A percentile compares a stretch with the other conserved stretches of the same genome.
phyloP scores from a whole-genome alignment of 2,113 vertebrate genomes.

The Quiscalus mexicanus region DNA sequence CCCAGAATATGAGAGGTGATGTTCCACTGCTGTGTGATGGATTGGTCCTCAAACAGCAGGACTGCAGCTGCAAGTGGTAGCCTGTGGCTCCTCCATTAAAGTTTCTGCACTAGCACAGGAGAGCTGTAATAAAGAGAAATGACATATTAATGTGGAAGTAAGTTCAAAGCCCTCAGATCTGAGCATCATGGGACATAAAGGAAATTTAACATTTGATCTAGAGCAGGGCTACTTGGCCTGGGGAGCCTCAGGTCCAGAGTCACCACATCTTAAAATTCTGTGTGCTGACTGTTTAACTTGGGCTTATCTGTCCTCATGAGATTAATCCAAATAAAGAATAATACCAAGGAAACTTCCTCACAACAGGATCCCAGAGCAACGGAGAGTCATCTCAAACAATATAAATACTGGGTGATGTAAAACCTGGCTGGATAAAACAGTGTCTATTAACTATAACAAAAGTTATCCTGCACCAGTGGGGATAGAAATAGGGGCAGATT shows the following conservation, averaged over 20 bases:
- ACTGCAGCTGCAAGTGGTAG: constrained; percentile 6
- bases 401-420: neutral
- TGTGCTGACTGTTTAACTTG: neutral
- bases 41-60: constrained; percentile 35
- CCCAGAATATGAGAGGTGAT: constrained; percentile 5
- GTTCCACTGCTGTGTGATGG: constrained; percentile 13
- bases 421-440: neutral
- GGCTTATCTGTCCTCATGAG: neutral
- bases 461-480: neutral
- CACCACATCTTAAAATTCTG: neutral
- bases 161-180: neutral
- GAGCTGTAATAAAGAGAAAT: constrained; percentile 32
- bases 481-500: neutral
- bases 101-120: neutral
- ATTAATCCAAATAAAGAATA: neutral
- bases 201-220: neutral
- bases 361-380: neutral
- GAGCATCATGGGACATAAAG: neutral
- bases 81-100: constrained; percentile 42
- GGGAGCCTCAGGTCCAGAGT: neutral
- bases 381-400: neutral
- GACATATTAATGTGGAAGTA: neutral
- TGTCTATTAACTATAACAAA: neutral
- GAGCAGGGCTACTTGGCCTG: neutral
- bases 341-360: neutral